phyloP scores from a whole-genome alignment of 2,113 vertebrate genomes.

The Xerus inauris region DNA sequence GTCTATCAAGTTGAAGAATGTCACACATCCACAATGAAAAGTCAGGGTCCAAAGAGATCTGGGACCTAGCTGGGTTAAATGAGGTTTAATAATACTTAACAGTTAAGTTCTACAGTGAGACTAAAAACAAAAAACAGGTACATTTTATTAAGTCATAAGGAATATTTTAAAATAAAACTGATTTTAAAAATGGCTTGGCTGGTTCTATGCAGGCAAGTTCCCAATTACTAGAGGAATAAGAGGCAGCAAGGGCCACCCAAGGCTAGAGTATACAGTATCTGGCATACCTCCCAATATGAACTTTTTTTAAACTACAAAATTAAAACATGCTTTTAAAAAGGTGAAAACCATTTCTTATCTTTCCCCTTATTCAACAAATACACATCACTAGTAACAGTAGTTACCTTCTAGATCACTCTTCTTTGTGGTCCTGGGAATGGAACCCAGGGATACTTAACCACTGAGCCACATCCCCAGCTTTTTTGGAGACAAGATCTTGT shows the following conservation, averaged over 20 bases:
- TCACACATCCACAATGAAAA: neutral
- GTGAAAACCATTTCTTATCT: neutral
- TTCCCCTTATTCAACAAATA: neutral
- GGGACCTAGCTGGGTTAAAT: neutral
- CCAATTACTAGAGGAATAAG: neutral
- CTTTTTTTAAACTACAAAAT: neutral
- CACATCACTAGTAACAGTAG: neutral
- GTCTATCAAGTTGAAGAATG: neutral
- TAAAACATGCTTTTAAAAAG: neutral
- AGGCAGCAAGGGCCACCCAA: neutral
- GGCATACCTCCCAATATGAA: neutral
- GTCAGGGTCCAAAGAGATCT: neutral
- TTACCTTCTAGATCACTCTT: neutral
- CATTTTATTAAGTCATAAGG: neutral
- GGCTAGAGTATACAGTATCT: neutral
- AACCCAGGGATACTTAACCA: no score
- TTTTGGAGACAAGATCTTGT: no score
- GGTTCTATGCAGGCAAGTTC: neutral
- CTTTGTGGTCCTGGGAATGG: no score
- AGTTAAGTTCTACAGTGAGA: neutral
- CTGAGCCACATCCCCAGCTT: no score
- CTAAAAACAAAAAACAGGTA: neutral
- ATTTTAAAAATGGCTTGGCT: neutral
- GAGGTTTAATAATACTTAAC: neutral
- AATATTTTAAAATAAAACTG: conserved; percentile 10